phyloP scores from a whole-genome alignment of 2,113 vertebrate genomes.

The Spermophilus dauricus region DNA sequence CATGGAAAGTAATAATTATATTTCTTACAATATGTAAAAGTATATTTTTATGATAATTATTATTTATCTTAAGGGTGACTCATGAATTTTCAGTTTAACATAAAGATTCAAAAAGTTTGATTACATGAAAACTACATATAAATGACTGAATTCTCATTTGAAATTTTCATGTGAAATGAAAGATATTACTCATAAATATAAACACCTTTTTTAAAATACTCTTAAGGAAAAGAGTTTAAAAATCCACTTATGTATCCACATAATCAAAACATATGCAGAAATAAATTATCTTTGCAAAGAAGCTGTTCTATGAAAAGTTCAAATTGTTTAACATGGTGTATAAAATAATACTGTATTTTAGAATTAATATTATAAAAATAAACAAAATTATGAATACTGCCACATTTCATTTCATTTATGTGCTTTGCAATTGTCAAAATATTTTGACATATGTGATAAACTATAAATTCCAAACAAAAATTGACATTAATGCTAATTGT shows the following conservation, averaged over 20 bases:
- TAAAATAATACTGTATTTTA: not conserved
- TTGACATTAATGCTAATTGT: not conserved
- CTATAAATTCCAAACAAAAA: not conserved
- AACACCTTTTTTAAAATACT: not conserved
- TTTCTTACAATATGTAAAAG: not conserved
- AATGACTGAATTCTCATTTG: not conserved
- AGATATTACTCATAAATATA: not conserved
- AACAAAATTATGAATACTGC: slow-evolving; percentile 7
- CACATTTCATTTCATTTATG: not conserved
- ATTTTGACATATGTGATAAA: not conserved
- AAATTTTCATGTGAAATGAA: not conserved
- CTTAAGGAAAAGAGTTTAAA: not conserved
- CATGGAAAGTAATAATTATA: not conserved
- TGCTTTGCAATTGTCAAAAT: slow-evolving; percentile 20
- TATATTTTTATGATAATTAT: not conserved
- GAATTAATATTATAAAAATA: not conserved
- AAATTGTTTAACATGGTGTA: not conserved
- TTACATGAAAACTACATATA: not conserved
- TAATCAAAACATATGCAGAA: not conserved
- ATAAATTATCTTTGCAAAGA: not conserved
- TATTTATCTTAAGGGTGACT: not conserved
- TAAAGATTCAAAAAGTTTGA: not conserved
- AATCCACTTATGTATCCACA: not conserved
- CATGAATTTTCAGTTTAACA: not conserved
- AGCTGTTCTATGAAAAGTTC: not conserved